Evolutionary conservation across 1,140 invertebrate species (phyloP).

Genomic region (Drosophila watanabei): DNA sequence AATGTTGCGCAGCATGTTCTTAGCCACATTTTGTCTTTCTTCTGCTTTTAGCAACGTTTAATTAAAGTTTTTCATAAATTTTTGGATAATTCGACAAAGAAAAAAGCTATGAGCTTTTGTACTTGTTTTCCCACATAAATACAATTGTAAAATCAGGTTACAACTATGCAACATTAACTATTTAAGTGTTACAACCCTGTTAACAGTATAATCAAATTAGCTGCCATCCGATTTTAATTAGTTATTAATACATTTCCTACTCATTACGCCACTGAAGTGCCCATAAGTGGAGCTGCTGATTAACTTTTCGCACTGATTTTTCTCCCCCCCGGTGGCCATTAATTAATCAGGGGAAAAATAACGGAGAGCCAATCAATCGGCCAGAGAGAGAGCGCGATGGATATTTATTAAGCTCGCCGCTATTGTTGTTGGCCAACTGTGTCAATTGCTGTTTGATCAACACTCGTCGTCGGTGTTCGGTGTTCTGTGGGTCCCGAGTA

Average conservation of each 20-base stretch:
- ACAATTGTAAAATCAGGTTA: background rate
- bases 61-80: background rate
- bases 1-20: background rate
- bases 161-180: background rate
- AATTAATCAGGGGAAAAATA: slow-evolving; percentile 31
- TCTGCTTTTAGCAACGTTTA: background rate
- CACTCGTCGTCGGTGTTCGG: slow-evolving; percentile 36
- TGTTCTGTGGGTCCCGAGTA: background rate
- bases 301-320: slow-evolving; percentile 28
- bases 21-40: background rate
- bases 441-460: slow-evolving; percentile 72
- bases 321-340: slow-evolving; percentile 11
- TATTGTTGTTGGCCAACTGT: slow-evolving; percentile 55
- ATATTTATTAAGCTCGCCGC: slow-evolving; percentile 34
- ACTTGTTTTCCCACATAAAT: background rate
- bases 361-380: slow-evolving; percentile 35
- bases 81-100: background rate
- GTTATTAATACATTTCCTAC: background rate
- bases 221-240: background rate
- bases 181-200: background rate
- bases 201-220: slow-evolving; percentile 2
- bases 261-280: background rate
- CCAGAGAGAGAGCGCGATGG: slow-evolving; percentile 10
- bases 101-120: background rate
- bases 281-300: slow-evolving; percentile 17